phyloP scores from a whole-genome alignment of 2,888 invertebrate species.

The Chaitophorus viminalis region DNA sequence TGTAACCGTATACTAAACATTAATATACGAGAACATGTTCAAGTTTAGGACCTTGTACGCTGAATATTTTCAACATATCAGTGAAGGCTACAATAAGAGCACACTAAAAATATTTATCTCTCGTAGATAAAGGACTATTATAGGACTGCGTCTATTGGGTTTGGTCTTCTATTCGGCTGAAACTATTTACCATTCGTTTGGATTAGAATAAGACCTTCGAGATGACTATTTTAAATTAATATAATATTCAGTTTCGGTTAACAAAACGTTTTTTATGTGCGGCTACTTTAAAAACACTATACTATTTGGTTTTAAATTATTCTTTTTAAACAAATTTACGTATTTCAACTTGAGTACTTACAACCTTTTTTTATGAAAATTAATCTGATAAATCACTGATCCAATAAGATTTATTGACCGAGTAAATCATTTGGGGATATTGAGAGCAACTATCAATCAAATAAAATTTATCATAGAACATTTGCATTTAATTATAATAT shows the following conservation, averaged over 20 bases:
- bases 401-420: background rate
- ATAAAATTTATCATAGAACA: background rate
- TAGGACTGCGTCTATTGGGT: background rate
- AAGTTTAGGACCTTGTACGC: background rate
- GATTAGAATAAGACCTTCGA: conserved; percentile 22
- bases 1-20: background rate
- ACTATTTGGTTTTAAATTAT: background rate
- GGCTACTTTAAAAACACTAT: background rate
- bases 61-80: background rate
- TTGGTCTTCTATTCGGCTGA: background rate
- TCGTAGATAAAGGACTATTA: background rate
- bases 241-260: background rate
- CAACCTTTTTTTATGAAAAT: background rate
- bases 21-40: too few relatives aligned
- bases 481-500: background rate
- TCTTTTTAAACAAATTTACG: background rate
- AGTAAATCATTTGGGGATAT: background rate
- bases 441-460: background rate
- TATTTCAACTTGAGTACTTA: background rate
- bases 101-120: conserved; percentile 3
- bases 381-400: background rate
- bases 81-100: background rate
- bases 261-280: background rate
- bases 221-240: conserved; percentile 1
- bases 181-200: background rate